Evolutionary conservation across 1,140 invertebrate genomes (phyloP), one percentile per base, ranked within the genome.

Genomic region (Anastrepha ludens): DNA sequence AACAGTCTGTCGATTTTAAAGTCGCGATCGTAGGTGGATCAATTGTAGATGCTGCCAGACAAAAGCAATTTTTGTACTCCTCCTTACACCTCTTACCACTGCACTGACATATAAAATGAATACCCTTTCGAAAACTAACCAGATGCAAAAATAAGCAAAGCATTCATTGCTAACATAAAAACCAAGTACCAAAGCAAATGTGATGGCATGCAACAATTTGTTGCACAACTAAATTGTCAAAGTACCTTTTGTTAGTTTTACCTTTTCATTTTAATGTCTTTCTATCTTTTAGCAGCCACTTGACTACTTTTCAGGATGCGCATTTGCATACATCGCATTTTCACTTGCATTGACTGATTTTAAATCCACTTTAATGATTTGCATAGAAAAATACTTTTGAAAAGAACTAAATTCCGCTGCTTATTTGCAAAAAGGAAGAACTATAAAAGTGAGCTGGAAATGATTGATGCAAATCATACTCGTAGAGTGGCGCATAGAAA

Each of bases 331-430:
- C 9, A 29, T 9, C 29, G 29, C 64, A 29, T 67, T 67, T 39
- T n/a, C 62, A 39, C 9, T 65, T n/a, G 62, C 62, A 65, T 29
- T 65, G 62, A 8, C 20, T n/a, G 62, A 8, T 29, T 20, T 29
- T 65, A 65, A 65, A 67, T 20, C 64, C 8, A 67, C 64, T 67
- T 67, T 67, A 67, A 67, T 67, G 64, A 67, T 67, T 67, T 67
- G 20, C 64, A 67, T 67, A 67, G 64, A 67, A 67, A 67, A 67
- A 67, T 67, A 67, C 20, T 11, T 29, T 55, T 9, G 20, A 67
- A 67, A 0, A 8, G 11, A 67, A 67, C 11, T 67, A 1, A 67
- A 39, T 67, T 8, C 29, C 8, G 29, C 29, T 3, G 20, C 2
- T 55, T 55, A 11, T 55, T 55, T 55, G 6, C 11, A 55, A 55